A percentile compares a stretch with the other conserved stretches of the same genome.
phyloP scores from a whole-genome alignment of 2,113 vertebrate species.

The Dipodomys stephensi region DNA sequence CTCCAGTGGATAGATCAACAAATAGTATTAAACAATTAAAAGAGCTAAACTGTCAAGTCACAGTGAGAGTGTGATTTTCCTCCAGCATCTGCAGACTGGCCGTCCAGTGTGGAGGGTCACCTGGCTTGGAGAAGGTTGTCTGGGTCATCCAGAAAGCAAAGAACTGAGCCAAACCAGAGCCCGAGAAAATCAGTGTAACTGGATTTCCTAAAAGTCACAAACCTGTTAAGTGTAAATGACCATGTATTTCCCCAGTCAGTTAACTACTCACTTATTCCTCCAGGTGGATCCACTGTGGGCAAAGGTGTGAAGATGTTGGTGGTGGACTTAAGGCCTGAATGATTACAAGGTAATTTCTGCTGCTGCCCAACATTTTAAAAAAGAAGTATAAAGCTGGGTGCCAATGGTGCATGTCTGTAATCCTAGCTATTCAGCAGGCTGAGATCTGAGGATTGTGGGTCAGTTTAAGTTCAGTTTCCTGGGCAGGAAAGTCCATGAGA shows the following conservation, averaged over 20 bases:
- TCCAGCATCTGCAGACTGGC: neutral
- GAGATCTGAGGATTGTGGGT: no score
- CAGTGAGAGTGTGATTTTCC: neutral
- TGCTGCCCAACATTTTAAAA: neutral
- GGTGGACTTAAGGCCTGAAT: neutral
- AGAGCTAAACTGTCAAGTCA: neutral
- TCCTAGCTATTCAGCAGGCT: no score
- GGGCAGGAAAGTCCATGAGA: no score
- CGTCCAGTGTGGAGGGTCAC: neutral
- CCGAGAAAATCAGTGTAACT: neutral
- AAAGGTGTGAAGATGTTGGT: neutral
- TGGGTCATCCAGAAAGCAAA: neutral
- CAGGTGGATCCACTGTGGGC: neutral
- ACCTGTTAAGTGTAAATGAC: neutral
- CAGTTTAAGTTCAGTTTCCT: no score
- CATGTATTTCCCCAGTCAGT: neutral
- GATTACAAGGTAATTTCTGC: neutral
- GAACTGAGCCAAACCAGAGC: neutral
- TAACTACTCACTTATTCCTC: neutral
- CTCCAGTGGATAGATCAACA: neutral
- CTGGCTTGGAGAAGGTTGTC: no score
- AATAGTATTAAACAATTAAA: neutral
- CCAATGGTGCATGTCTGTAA: no score
- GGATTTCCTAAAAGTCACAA: neutral
- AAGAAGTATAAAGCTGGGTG: neutral